phyloP scores from a whole-genome alignment of 1,140 invertebrate species.

The Meloidogyne floridensis region DNA sequence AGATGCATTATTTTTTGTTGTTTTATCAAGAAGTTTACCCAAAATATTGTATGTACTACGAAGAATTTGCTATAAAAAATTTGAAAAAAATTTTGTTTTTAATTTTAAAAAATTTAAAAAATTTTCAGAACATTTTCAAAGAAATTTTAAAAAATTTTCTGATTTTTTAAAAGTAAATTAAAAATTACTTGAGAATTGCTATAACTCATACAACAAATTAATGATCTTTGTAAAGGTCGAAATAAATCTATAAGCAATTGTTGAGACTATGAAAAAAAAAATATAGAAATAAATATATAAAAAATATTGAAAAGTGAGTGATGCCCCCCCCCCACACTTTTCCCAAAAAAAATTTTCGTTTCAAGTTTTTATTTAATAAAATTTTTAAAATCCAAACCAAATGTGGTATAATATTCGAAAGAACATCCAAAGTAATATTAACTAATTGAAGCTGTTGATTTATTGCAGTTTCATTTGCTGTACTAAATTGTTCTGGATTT shows the following conservation, averaged over 20 bases:
- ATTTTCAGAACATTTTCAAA: background rate
- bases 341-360: no score
- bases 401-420: constrained; percentile 36
- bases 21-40: constrained; percentile 47
- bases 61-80: constrained; percentile 34
- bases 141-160: no score
- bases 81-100: background rate
- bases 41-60: constrained; percentile 46
- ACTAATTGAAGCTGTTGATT: constrained; percentile 23
- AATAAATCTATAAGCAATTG: constrained; percentile 40
- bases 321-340: no score
- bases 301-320: no score
- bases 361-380: no score
- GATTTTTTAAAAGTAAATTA: background rate
- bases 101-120: background rate
- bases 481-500: constrained; percentile 24
- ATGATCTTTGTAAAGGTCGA: constrained; percentile 41
- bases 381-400: constrained; percentile 18
- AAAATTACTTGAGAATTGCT: constrained; percentile 28
- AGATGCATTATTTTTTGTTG: constrained; percentile 15
- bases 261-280: constrained; percentile 17
- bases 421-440: constrained; percentile 31
- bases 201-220: constrained; percentile 46
- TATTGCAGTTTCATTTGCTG: constrained; percentile 4
- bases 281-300: background rate